phyloP scores from a whole-genome alignment of 92 coral and sea anemone species.

The Phenganax marumi region DNA sequence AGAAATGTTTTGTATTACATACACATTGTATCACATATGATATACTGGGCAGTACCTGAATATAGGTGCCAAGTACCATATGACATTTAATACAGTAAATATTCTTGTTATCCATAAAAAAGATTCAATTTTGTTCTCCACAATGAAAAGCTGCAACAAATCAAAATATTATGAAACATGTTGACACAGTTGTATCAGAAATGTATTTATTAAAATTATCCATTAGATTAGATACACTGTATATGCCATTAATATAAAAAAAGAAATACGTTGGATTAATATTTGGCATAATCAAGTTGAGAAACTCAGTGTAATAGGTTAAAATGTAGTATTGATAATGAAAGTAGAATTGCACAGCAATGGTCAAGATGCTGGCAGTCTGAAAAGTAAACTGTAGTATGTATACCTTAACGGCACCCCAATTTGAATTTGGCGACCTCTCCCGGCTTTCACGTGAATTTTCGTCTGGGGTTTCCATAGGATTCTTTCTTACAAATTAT shows the following conservation, averaged over 20 bases:
- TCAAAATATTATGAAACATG: too few species aligned
- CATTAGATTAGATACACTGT: neutral
- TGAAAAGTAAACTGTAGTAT: neutral
- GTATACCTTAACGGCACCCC: slow-evolving; percentile 45
- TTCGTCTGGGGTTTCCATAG: slow-evolving; percentile 56
- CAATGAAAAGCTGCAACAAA: slow-evolving; percentile 23
- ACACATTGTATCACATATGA: too few species aligned
- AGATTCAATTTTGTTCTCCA: slow-evolving; percentile 83
- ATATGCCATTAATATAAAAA: too few species aligned
- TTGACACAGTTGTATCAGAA: neutral
- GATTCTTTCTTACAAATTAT: slow-evolving; percentile 48
- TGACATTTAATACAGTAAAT: slow-evolving; percentile 72
- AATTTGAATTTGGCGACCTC: slow-evolving; percentile 37
- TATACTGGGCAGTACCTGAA: slow-evolving; percentile 62
- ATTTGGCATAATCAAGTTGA: too few species aligned
- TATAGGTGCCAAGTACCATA: slow-evolving; percentile 80
- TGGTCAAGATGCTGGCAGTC: too few species aligned
- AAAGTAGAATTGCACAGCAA: too few species aligned
- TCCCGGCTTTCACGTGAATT: neutral
- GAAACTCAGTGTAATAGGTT: too few species aligned
- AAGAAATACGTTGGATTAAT: too few species aligned
- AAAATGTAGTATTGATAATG: too few species aligned
- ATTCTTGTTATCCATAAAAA: slow-evolving; percentile 94
- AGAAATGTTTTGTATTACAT: slow-evolving; percentile 2
- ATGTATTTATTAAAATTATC: neutral